Percentiles rank a stretch among this genome's conserved stretches.
Conservation (phyloP, 2,113 vertebrate species). For the Bubo bubo region DNA sequence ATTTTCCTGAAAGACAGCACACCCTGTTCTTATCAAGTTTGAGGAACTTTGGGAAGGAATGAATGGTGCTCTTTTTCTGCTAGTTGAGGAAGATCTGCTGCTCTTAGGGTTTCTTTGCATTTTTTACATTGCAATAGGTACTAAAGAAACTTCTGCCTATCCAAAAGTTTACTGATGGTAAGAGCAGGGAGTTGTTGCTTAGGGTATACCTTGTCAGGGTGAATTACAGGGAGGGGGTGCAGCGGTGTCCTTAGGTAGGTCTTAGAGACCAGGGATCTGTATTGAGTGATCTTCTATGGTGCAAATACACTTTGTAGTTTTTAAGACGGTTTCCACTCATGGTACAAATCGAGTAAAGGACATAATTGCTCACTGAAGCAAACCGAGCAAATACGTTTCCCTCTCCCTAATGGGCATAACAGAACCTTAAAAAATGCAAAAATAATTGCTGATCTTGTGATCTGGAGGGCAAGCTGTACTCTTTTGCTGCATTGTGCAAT, state of each 20-base stretch:
- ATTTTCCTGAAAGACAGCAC: not conserved
- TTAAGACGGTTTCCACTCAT: not conserved
- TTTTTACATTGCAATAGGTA: not conserved
- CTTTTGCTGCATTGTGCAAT: not conserved
- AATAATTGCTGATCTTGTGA: constrained; percentile 36
- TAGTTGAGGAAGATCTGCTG: not conserved
- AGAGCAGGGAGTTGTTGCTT: not conserved
- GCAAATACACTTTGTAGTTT: not conserved
- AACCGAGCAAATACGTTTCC: not conserved
- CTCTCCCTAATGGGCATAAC: not conserved
- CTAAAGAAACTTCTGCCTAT: not conserved
- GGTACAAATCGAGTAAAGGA: not conserved
- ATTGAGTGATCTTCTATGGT: accelerated
- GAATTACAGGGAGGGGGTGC: not conserved
- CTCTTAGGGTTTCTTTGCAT: not conserved
- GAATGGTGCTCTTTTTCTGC: not conserved
- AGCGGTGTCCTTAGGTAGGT: not conserved
- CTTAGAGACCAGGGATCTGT: not conserved
- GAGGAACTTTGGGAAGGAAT: not conserved
- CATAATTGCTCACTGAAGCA: not conserved
- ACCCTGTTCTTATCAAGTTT: not conserved
- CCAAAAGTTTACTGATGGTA: not conserved
- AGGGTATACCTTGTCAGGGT: accelerated
- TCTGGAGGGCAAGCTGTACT: not conserved
- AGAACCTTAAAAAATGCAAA: not conserved